Evolutionary conservation across 2,113 vertebrate species (phyloP).

Genomic region (Cyprinodon tularosa): DNA sequence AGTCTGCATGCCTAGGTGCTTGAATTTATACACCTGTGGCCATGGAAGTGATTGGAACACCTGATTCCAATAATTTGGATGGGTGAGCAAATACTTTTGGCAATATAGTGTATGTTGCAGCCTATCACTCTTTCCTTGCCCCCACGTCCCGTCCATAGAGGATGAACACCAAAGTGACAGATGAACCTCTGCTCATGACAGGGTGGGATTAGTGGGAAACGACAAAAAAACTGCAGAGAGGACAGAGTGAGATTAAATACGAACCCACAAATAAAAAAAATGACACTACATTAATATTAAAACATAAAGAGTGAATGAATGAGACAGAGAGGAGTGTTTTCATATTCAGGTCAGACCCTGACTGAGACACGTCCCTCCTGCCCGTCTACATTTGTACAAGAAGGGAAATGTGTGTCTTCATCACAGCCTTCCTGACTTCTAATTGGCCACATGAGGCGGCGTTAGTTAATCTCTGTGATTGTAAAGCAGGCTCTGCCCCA

Average conservation of each 20-base stretch:
- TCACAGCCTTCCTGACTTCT: slow-evolving; percentile 32
- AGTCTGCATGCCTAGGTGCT: no score
- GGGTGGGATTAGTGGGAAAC: background rate
- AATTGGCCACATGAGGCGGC: slow-evolving; percentile 49
- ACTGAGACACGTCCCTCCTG: slow-evolving; percentile 5
- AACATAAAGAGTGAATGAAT: background rate
- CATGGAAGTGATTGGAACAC: no score
- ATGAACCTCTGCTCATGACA: slow-evolving; percentile 45
- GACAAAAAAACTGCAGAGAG: slow-evolving; percentile 9
- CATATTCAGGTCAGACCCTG: background rate
- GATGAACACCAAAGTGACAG: slow-evolving; percentile 42
- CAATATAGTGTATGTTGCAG: no score
- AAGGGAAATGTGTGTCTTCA: slow-evolving; percentile 27
- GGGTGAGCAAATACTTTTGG: no score
- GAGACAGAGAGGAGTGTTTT: background rate
- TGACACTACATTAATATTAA: background rate
- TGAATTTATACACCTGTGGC: no score
- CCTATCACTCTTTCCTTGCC: slow-evolving; percentile 30
- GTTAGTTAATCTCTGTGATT: slow-evolving; percentile 35
- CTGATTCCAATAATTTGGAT: no score
- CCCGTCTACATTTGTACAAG: slow-evolving; percentile 11
- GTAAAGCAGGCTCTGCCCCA: slow-evolving; percentile 11
- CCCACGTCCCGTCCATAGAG: slow-evolving; percentile 49
- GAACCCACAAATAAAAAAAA: background rate
- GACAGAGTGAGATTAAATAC: background rate